Base-by-base conservation (phyloP, 2,113 vertebrate genomes). In the Uria lomvia region DNA sequence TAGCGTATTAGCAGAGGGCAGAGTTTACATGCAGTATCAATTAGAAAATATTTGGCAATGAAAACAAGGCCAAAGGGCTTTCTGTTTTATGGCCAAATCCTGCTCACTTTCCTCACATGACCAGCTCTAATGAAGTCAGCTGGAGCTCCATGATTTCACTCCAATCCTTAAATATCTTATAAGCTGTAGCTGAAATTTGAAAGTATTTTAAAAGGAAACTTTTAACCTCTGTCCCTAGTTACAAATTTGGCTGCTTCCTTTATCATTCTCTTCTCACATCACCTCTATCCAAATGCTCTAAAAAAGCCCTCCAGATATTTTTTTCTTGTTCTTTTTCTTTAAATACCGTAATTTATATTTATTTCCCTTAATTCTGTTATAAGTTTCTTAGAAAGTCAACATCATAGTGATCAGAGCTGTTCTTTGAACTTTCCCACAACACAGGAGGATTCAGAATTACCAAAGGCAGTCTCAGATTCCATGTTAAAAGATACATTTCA, bases 21-120 rank as follows among this genome's bases (percentile, higher is more conserved):
- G 80, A 95, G 92, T 94, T 96, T 94, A 97, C 96, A 95, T 92
- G 70, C 94, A 96, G 71, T 87, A 96, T 90, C 92, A 96, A 94
- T 97, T 96, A 95, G 84, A 90, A 95, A 92, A 86, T 67, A 55
- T 43, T 90, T 94, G 95, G 90, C 82, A 95, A 84, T 38, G 89
- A 94, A 94, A 94, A 85, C 68, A 88, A 84, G 82, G 66, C 83
- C 80, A 80, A 62, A 92, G 50, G 53, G 18, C 65, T 79, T 90
- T 86, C 53, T 75, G 70, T 73, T 94, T 92, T 62, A 50, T 81
- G 45, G 78, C 94, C 94, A 96, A 95, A 91, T 91, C 80, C 79
- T 87, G 73, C 55, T 97, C 80, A 66, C 38, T 91, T 94, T 96
- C 59, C 40, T 93, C 74, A 91, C 62, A 88, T 91, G 91, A 95